phyloP scores from a whole-genome alignment of 2,113 vertebrate species.

The Tauraco erythrolophus region DNA sequence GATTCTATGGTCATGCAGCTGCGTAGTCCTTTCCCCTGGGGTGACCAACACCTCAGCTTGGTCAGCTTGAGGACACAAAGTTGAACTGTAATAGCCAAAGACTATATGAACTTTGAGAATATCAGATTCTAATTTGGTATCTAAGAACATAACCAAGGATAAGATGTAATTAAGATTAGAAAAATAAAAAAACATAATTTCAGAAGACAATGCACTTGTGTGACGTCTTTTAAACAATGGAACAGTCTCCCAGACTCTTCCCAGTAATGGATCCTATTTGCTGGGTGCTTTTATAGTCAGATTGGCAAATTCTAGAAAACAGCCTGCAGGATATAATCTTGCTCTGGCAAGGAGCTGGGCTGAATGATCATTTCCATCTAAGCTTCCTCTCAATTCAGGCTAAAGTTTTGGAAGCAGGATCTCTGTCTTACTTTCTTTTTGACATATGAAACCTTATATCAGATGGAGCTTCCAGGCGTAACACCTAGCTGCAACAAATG shows the following conservation, averaged over 20 bases:
- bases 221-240: conserved; percentile 44
- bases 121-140: conserved; percentile 7
- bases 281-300: conserved; percentile 39
- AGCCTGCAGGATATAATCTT: conserved; percentile 48
- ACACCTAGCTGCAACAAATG: not conserved
- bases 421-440: not conserved
- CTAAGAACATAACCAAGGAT: conserved; percentile 1
- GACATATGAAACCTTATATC: not conserved
- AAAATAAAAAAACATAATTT: conserved; percentile 16
- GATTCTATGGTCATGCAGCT: not conserved
- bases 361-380: conserved; percentile 45
- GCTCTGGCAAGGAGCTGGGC: conserved; percentile 14
- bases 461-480: not conserved
- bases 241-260: conserved; percentile 41
- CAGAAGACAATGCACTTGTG: conserved; percentile 35
- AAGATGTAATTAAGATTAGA: conserved; percentile 56
- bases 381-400: not conserved
- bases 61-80: not conserved
- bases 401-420: conserved; percentile 1
- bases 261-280: conserved; percentile 38
- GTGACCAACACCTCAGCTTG: not conserved
- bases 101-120: not conserved
- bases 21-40: not conserved
- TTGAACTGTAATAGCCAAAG: not conserved
- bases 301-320: conserved; percentile 41